These are phyloP conservation scores for Sander vitreus DNA, from an alignment of 2,113 vertebrate genomes.

Conservation along the genomic window DNA sequence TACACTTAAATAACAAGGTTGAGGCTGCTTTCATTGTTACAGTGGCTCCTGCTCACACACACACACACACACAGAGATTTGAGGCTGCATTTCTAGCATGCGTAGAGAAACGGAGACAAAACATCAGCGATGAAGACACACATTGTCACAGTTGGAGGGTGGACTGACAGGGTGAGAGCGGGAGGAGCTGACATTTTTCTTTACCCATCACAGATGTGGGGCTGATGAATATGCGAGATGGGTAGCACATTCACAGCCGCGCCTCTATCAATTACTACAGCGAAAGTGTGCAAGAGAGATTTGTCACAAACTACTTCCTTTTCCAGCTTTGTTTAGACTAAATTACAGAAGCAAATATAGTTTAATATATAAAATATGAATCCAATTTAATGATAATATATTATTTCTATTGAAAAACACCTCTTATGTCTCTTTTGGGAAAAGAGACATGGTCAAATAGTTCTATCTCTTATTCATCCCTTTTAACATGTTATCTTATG, in stretches of 20 bases:
- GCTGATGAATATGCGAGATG: slow-evolving; percentile 77
- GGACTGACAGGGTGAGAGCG: slow-evolving; percentile 81
- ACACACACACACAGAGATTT: background rate
- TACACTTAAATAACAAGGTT: slow-evolving; percentile 18
- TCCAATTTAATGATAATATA: background rate
- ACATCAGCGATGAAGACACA: slow-evolving; percentile 71
- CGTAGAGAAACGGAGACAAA: slow-evolving; percentile 26
- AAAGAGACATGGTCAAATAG: too few species aligned
- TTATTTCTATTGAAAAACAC: background rate
- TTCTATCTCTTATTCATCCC: background rate
- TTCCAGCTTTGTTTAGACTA: slow-evolving; percentile 10
- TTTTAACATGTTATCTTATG: background rate
- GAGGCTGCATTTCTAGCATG: slow-evolving; percentile 29
- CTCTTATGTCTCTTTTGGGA: background rate
- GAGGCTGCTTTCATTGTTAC: slow-evolving; percentile 21
- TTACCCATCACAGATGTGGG: slow-evolving; percentile 72
- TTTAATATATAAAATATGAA: background rate
- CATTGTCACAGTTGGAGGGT: slow-evolving; percentile 68
- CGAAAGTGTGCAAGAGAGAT: background rate
- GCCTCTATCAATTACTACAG: slow-evolving; percentile 25
- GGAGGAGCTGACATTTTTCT: slow-evolving; percentile 73
- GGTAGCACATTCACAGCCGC: slow-evolving; percentile 50
- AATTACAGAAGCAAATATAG: background rate
- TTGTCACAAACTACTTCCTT: slow-evolving; percentile 13
- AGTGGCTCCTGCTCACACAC: background rate